phyloP scores from a whole-genome alignment of 1,140 invertebrate genomes.

The Hylaeus volcanicus region DNA sequence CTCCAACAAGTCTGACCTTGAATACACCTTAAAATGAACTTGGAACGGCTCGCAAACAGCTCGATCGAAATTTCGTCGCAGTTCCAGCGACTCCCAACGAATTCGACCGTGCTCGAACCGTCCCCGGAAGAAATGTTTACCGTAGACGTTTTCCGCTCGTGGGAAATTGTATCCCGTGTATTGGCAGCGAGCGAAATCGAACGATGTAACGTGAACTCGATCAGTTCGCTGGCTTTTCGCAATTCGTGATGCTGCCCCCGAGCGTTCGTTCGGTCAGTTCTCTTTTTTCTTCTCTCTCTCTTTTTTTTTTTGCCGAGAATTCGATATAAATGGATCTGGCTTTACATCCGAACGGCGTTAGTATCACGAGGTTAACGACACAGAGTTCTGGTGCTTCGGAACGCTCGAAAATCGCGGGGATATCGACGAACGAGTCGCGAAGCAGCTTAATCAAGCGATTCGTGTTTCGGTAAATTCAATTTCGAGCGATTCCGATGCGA shows the following conservation, averaged over 20 bases:
- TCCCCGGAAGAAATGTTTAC: not conserved
- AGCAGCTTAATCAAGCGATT: slow-evolving; percentile 55
- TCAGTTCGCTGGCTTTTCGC: not conserved
- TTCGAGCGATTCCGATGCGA: slow-evolving; percentile 37
- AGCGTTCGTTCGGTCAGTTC: not conserved
- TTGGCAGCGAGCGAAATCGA: not conserved
- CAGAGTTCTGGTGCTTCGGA: not conserved
- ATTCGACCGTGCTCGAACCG: not conserved
- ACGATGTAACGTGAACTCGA: not conserved
- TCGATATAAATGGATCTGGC: slow-evolving; percentile 22
- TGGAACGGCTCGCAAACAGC: too few relatives aligned
- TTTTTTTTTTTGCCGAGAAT: not conserved
- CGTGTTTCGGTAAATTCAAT: slow-evolving; percentile 63
- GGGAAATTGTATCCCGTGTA: not conserved
- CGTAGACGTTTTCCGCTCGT: not conserved
- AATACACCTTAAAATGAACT: too few relatives aligned
- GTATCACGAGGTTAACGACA: slow-evolving; percentile 18
- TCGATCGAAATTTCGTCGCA: not conserved
- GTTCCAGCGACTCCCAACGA: not conserved
- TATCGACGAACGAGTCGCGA: slow-evolving; percentile 31
- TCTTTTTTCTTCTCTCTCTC: not conserved
- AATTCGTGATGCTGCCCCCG: slow-evolving; percentile 7
- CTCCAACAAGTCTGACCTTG: too few relatives aligned
- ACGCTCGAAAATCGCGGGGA: slow-evolving; percentile 21
- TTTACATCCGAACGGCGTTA: slow-evolving; percentile 17